These are phyloP conservation scores for Macropus fuliginosus DNA, from an alignment of 2,797 vertebrate species.

Conservation along the genomic window DNA sequence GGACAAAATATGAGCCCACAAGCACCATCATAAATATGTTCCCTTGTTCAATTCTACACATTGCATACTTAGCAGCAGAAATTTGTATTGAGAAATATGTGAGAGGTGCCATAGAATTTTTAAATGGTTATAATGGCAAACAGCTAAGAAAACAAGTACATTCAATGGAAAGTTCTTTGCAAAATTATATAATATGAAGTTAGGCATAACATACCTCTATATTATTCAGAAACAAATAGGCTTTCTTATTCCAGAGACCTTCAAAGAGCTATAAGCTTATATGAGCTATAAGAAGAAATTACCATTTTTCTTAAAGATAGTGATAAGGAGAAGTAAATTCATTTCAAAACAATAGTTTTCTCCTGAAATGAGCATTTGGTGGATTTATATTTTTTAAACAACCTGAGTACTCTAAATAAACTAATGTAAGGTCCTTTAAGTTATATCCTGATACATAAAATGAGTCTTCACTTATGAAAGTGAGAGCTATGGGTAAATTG, in stretches of 20 bases:
- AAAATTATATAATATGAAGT: not conserved
- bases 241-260: not conserved
- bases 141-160: not conserved
- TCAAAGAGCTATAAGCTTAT: not conserved
- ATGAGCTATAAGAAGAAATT: not conserved
- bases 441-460: not conserved
- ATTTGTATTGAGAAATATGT: not conserved
- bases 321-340: not conserved
- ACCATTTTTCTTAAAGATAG: not conserved
- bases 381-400: not conserved
- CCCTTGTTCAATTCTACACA: not conserved
- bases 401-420: not conserved
- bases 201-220: not conserved
- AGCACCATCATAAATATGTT: not conserved
- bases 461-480: not conserved
- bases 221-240: not conserved
- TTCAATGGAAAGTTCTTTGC: not conserved
- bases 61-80: not conserved
- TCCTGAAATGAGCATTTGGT: not conserved
- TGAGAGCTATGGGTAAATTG: not conserved
- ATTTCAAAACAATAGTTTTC: not conserved
- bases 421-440: not conserved
- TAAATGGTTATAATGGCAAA: not conserved
- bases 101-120: not conserved
- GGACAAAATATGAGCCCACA: not conserved